phyloP scores from a whole-genome alignment of 1,140 invertebrate genomes.

The Diabrotica undecimpunctata region DNA sequence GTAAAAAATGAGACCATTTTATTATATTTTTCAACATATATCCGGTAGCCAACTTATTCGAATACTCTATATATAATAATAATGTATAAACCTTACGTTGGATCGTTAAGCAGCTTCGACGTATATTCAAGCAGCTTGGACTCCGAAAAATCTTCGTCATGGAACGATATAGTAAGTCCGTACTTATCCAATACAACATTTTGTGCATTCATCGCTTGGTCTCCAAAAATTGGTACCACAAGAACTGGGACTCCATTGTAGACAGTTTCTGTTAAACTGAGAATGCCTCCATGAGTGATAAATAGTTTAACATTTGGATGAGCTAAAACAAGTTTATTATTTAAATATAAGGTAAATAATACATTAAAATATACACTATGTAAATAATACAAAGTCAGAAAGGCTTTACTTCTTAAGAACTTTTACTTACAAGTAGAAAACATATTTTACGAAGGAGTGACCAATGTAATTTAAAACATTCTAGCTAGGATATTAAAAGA shows the following conservation, averaged over 20 bases:
- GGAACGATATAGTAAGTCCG: neutral
- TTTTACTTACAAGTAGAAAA: too few species aligned
- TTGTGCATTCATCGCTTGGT: conserved; percentile 35
- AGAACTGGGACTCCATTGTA: conserved; percentile 51
- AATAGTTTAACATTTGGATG: conserved; percentile 45
- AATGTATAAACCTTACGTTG: conserved; percentile 4
- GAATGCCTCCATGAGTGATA: conserved; percentile 52
- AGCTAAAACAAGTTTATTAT: conserved; percentile 23
- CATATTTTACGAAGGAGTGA: too few species aligned
- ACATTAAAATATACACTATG: too few species aligned
- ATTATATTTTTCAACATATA: too few species aligned
- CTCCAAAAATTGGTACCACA: conserved; percentile 37
- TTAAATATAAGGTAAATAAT: too few species aligned
- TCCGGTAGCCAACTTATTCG: too few species aligned
- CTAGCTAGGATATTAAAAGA: too few species aligned
- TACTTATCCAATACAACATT: conserved; percentile 17
- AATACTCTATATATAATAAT: too few species aligned
- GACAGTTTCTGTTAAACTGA: conserved; percentile 50
- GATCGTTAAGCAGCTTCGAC: conserved; percentile 19
- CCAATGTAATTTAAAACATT: too few species aligned
- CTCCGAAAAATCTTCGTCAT: conserved; percentile 10
- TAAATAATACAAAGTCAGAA: too few species aligned
- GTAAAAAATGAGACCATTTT: too few species aligned
- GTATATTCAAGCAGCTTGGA: conserved; percentile 12
- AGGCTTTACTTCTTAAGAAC: too few species aligned